Evolutionary conservation across 2,797 vertebrate species (phyloP), one percentile per base, ranked within the genome.

Genomic region (Ctenosaura bakeri): DNA sequence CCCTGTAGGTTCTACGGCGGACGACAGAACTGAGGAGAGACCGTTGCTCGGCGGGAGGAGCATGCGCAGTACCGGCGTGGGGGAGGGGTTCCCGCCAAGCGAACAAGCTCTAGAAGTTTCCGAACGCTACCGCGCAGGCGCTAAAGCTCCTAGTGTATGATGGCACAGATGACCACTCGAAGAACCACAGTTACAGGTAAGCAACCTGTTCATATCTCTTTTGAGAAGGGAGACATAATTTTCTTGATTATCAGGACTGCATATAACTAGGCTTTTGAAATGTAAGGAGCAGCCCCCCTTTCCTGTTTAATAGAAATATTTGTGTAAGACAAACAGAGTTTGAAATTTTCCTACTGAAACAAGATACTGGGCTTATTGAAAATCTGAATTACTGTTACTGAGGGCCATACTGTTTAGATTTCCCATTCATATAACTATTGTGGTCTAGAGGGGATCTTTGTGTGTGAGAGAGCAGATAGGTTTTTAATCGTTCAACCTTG

Each of bases 191-290:
- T n/a, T n/a, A n/a, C n/a, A n/a, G n/a, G n/a, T n/a, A n/a, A n/a
- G n/a, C n/a, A n/a, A n/a, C n/a, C n/a, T n/a, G n/a, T n/a, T n/a
- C n/a, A 64, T 66, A 26, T 26, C 81, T 0, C 0, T 12, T n/a
- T n/a, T 83, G 3, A 86, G 66, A 22, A 52, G 12, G 7, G 14
- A 56, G 78, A 38, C 38, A 20, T 29, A 71, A 26, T 29, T 81
- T 66, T 81, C 38, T 82, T 42, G 50, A 32, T 88, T 82, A 71
- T 85, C 50, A 29, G 18, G 56, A 62, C 14, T 69, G 22, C 66
- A 86, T 50, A 89, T 52, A 32, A n/a, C 87, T 88, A 88, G 12
- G 32, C 38, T 42, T 89, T 87, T 46, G 14, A 52, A 87, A 86
- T 82, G 88, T 92, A 80, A 1, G 66, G 90, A 42, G 6, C 83